phyloP scores from a whole-genome alignment of 2,113 vertebrate species.

The Heterotilapia buettikoferi region DNA sequence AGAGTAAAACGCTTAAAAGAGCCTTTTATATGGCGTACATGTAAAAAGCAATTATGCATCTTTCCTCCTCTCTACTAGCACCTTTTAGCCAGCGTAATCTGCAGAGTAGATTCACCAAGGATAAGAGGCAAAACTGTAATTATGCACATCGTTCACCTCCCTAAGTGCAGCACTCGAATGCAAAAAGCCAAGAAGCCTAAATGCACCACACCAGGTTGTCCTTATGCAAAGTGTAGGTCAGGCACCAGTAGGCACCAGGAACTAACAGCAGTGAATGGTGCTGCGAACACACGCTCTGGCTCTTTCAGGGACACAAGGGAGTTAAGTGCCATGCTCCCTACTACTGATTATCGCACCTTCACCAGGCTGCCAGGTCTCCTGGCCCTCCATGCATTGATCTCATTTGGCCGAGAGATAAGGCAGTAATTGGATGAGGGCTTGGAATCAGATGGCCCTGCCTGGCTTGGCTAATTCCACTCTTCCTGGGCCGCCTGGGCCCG shows the following conservation, averaged over 20 bases:
- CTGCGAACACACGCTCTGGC: slow-evolving; percentile 53
- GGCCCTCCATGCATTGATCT: slow-evolving; percentile 69
- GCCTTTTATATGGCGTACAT: slow-evolving; percentile 45
- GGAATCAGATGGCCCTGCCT: slow-evolving; percentile 72
- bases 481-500: slow-evolving; percentile 69
- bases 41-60: slow-evolving; percentile 58
- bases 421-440: slow-evolving; percentile 81
- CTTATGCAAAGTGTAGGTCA: slow-evolving; percentile 52
- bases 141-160: slow-evolving; percentile 55
- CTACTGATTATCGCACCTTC: slow-evolving; percentile 66
- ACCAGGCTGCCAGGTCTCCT: slow-evolving; percentile 54
- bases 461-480: slow-evolving; percentile 76
- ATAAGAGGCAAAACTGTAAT: slow-evolving; percentile 65
- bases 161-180: slow-evolving; percentile 58
- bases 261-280: slow-evolving; percentile 52
- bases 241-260: slow-evolving; percentile 34
- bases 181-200: slow-evolving; percentile 50
- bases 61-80: neutral
- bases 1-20: slow-evolving; percentile 47
- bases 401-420: slow-evolving; percentile 76
- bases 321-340: slow-evolving; percentile 53
- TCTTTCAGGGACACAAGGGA: slow-evolving; percentile 48
- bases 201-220: slow-evolving; percentile 41
- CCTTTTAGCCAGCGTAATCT: slow-evolving; percentile 53
- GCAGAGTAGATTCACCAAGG: slow-evolving; percentile 44